phyloP scores from a whole-genome alignment of 1,140 invertebrate species.

The Pseudomyrmex cubaensis region DNA sequence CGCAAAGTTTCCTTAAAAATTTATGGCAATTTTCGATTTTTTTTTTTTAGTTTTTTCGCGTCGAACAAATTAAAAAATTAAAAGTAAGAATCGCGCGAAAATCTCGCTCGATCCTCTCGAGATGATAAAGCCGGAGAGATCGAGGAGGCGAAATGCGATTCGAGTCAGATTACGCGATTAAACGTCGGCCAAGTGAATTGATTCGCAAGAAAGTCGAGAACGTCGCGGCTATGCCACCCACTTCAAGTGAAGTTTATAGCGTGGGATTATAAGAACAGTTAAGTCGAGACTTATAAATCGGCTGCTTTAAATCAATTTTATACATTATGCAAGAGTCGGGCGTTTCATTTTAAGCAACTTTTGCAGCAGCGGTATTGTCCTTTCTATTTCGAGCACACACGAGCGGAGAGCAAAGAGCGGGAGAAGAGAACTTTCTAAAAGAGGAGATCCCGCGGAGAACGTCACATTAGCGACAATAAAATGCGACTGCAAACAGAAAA shows the following conservation, averaged over 20 bases:
- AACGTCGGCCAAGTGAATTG: constrained; percentile 9
- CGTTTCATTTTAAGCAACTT: constrained; percentile 40
- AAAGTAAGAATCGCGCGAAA: constrained; percentile 59
- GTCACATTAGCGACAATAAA: constrained; percentile 27
- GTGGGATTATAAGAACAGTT: constrained; percentile 45
- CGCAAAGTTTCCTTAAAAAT: constrained; percentile 2
- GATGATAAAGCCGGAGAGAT: constrained; percentile 22
- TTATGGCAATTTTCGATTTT: neutral
- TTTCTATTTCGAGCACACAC: neutral
- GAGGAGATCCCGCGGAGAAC: neutral
- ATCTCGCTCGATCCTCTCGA: neutral
- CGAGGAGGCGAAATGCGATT: constrained; percentile 14
- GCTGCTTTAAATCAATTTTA: constrained; percentile 46
- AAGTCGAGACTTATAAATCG: constrained; percentile 37
- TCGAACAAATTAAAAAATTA: constrained; percentile 15
- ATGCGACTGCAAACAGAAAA: constrained; percentile 26
- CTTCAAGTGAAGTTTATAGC: constrained; percentile 23
- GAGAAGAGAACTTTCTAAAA: constrained; percentile 6
- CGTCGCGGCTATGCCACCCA: neutral
- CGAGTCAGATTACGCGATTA: constrained; percentile 12
- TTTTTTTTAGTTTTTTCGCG: no score
- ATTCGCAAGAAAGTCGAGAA: constrained; percentile 33
- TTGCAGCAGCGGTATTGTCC: neutral
- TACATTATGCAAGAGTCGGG: constrained; percentile 39
- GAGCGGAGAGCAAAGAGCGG: neutral